Conservation (phyloP, 2,888 invertebrate species). For the Meghimatium bilineatum region DNA sequence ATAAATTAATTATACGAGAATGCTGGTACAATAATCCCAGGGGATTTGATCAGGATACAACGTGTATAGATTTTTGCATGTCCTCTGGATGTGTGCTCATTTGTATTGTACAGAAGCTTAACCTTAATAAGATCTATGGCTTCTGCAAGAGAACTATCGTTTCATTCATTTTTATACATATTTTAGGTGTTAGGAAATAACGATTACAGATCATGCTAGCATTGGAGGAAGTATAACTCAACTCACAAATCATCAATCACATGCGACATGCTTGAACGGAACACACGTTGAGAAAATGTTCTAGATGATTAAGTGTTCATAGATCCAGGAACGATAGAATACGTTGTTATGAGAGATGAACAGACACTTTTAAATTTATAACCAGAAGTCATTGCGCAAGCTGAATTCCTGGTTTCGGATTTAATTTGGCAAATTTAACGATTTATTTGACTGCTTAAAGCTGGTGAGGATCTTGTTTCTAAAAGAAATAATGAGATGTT, state of each 20-base stretch:
- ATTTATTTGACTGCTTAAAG: background rate
- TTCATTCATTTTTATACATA: too few species aligned
- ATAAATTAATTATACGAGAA: too few species aligned
- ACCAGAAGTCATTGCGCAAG: background rate
- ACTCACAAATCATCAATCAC: too few species aligned
- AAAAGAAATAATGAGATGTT: background rate
- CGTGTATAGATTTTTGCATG: background rate
- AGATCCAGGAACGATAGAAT: too few species aligned
- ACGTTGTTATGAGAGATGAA: too few species aligned
- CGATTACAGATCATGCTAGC: too few species aligned
- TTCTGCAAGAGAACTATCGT: background rate
- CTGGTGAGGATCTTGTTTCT: background rate
- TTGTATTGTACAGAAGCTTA: background rate
- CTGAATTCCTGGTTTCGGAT: background rate
- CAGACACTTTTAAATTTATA: background rate
- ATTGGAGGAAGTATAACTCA: too few species aligned
- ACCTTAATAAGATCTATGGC: background rate
- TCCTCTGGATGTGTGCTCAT: background rate
- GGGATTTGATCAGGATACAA: background rate
- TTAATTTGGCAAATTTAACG: background rate
- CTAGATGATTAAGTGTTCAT: too few species aligned
- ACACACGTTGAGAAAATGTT: too few species aligned
- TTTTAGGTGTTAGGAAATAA: too few species aligned
- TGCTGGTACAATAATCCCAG: too few species aligned
- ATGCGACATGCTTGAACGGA: too few species aligned